Percentiles rank a stretch among this genome's conserved stretches.
Conservation (phyloP, 2,797 vertebrate genomes). For the Cynopterus sphinx region DNA sequence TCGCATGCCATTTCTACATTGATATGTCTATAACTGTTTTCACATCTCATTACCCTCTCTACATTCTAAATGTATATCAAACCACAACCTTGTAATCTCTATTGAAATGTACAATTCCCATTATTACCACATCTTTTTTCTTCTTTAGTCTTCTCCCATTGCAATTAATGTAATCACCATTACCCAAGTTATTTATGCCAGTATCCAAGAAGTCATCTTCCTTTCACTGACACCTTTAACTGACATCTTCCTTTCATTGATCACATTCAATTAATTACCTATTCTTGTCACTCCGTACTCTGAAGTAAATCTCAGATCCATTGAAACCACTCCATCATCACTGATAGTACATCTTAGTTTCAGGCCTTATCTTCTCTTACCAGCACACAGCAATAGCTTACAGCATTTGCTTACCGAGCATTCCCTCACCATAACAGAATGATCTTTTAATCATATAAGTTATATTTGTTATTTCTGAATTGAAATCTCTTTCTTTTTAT, state of each 20-base stretch:
- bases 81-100: not conserved
- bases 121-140: not conserved
- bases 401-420: not conserved
- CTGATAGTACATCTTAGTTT: not conserved
- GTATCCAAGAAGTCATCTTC: not conserved
- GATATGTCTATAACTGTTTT: not conserved
- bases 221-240: not conserved
- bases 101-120: not conserved
- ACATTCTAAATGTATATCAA: not conserved
- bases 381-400: not conserved
- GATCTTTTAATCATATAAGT: not conserved
- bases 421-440: not conserved
- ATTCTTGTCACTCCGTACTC: not conserved
- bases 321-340: not conserved
- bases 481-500: not conserved
- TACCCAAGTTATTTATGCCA: not conserved
- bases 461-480: not conserved
- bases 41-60: not conserved
- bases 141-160: not conserved
- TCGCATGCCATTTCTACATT: not conserved
- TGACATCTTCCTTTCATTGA: not conserved
- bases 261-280: not conserved
- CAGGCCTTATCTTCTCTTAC: not conserved
- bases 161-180: not conserved
- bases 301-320: not conserved